Evolutionary conservation across 2,113 vertebrate genomes (phyloP).

Genomic region (Nesoenas mayeri): DNA sequence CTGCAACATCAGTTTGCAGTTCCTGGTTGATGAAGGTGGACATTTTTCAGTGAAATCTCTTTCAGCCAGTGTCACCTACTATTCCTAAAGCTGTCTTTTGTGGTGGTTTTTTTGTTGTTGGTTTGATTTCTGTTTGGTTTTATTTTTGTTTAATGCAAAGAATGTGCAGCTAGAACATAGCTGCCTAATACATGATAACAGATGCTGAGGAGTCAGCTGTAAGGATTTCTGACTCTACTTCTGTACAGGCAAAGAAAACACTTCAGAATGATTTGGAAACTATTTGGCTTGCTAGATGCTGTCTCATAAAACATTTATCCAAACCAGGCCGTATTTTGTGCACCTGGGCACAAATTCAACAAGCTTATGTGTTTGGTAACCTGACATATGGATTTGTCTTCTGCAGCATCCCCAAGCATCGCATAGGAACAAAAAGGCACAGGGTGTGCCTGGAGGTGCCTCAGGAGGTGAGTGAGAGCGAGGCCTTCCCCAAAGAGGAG

Average conservation of each 20-base stretch:
- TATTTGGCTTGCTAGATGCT: not conserved
- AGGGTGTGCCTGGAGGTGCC: slow-evolving; percentile 93
- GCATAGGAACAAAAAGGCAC: slow-evolving; percentile 96
- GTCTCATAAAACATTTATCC: not conserved
- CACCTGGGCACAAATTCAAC: not conserved
- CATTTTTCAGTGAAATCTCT: not conserved
- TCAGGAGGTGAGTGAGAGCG: slow-evolving; percentile 83
- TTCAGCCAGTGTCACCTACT: not conserved
- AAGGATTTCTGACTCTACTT: not conserved
- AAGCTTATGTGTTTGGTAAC: not conserved
- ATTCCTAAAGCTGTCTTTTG: not conserved
- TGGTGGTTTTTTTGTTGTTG: not conserved
- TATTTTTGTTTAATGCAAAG: not conserved
- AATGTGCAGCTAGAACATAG: not conserved
- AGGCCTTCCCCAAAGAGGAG: slow-evolving; percentile 84
- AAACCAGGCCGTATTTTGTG: not conserved
- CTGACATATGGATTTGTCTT: not conserved
- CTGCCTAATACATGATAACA: not conserved
- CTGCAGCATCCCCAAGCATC: slow-evolving; percentile 83
- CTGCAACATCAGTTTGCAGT: not conserved
- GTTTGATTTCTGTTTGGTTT: not conserved
- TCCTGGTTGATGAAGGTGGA: not conserved
- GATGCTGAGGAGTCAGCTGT: not conserved
- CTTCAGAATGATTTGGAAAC: not conserved
- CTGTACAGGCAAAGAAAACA: not conserved